A percentile compares a stretch with the other conserved stretches of the same genome.
phyloP scores from a whole-genome alignment of 37 sponge, comb jelly and placozoan genomes.

The Amphimedon queenslandica region DNA sequence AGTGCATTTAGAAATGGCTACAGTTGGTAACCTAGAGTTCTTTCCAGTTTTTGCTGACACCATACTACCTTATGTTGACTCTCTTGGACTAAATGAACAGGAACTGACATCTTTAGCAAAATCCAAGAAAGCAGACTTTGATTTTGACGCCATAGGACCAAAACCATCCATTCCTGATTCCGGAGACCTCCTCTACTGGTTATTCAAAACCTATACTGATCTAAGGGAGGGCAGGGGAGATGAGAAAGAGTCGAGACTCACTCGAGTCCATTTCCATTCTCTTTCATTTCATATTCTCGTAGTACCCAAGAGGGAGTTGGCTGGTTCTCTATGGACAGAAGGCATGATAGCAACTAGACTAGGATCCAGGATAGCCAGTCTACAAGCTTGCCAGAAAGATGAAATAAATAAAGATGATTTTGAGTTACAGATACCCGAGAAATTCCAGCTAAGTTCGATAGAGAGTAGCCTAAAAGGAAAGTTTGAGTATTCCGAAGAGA shows the following conservation, averaged over 20 bases:
- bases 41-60: conserved; percentile 26
- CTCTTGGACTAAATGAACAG: conserved; percentile 93
- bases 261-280: conserved; percentile 85
- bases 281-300: conserved; percentile 75
- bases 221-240: not conserved
- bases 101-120: conserved; percentile 61
- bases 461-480: conserved; percentile 21
- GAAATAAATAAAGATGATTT: conserved; percentile 35
- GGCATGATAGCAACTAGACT: conserved; percentile 32
- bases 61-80: conserved; percentile 53
- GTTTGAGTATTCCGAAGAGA: conserved; percentile 21
- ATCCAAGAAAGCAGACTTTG: conserved; percentile 43
- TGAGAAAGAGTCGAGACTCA: conserved; percentile 19
- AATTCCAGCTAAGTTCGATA: conserved; percentile 44
- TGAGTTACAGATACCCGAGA: conserved; percentile 39
- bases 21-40: conserved; percentile 63
- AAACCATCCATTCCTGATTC: conserved; percentile 45
- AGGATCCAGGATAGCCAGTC: conserved; percentile 70
- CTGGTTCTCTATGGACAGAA: conserved; percentile 47
- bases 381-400: conserved; percentile 60
- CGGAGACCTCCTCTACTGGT: conserved; percentile 76
- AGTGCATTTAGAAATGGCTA: conserved; percentile 89
- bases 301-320: not conserved
- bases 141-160: conserved; percentile 12
- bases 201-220: conserved; percentile 37